Base-by-base conservation (phyloP, 2,888 invertebrate genomes). In the Sphaeridia pumilis region DNA sequence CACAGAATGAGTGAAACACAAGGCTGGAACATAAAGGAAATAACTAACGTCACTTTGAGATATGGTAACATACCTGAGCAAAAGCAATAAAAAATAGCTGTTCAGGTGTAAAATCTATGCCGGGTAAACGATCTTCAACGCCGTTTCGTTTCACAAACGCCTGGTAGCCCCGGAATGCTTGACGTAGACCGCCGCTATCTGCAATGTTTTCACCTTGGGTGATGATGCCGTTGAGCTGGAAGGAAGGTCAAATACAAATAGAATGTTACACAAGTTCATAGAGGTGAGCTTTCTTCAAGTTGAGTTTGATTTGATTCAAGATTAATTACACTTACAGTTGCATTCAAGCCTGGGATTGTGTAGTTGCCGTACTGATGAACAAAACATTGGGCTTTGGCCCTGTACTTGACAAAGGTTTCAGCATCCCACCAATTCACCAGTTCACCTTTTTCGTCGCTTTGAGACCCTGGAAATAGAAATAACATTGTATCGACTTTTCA, bases 341-440 rank as follows among this genome's bases (percentile, higher is more conserved):
- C 48, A 85, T 86, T 68, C 81, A 81, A 49, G 54, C 53, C 50
- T 4, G 52, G 52, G 12, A 52, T 27, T 20, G 84, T 84, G 69
- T 84, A 94, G 71, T 89, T 89, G 52, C 85, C 84, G 68, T 94
- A 94, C 69, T 94, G 94, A 58, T 90, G 78, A 60, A 93, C 87
- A 66, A 94, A 90, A 69, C 94, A 94, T 66, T 82, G 78, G 0
- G 92, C 86, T 67, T 83, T 85, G 59, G 84, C 78, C 47, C 87
- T 74, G 70, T 89, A 94, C 20, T 82, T 81, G 59, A 79, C 77
- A 66, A 88, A 84, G 0, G 93, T 93, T 58, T 76, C 74, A 43
- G 82, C 76, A 60, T 83, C 82, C 92, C 93, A 94, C 94, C 94
- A 94, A 67, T 92, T 87, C 0, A 84, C 79, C 57, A 92, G 73